Conservation (phyloP, 92 coral and sea anemone species). For the Hydrozoanthus gracilis region DNA sequence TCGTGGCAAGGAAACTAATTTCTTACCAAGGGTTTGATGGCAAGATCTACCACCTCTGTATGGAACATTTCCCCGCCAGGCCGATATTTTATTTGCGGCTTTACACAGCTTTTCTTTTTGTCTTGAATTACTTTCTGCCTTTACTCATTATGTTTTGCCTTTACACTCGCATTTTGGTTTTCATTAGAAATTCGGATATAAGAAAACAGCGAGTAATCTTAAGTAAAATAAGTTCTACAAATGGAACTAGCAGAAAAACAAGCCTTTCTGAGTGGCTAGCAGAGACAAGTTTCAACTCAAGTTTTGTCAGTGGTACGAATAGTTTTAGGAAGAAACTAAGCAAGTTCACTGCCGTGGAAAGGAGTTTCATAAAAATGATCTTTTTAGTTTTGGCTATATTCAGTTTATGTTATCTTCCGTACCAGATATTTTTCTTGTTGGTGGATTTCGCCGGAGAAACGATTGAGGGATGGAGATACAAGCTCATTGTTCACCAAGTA, state of each 20-base stretch:
- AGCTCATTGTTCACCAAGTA: conserved; percentile 25
- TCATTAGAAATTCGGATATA: conserved; percentile 46
- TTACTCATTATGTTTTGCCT: conserved; percentile 46
- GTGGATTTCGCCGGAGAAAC: conserved; percentile 45
- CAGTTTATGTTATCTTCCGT: conserved; percentile 61
- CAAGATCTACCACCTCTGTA: conserved; percentile 17
- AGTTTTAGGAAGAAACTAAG: neutral
- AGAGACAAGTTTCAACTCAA: neutral
- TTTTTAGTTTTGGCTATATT: conserved; percentile 53
- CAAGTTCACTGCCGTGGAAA: conserved; percentile 45
- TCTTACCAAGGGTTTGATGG: conserved; percentile 22
- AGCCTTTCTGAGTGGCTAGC: neutral
- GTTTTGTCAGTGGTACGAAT: neutral
- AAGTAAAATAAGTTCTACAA: neutral
- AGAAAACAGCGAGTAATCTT: conserved; percentile 26
- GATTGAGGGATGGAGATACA: conserved; percentile 45
- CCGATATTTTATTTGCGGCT: conserved; percentile 47
- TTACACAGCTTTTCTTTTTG: conserved; percentile 63
- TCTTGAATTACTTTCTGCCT: conserved; percentile 58
- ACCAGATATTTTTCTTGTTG: neutral
- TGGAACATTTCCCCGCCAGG: conserved; percentile 52
- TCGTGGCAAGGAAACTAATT: conserved; percentile 33
- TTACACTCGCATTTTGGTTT: conserved; percentile 46
- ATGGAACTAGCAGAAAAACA: neutral
- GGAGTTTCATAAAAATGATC: conserved; percentile 62